These are phyloP conservation scores for Dromiciops gliroides DNA, from an alignment of 2,113 vertebrate genomes.

Conservation along the genomic window DNA sequence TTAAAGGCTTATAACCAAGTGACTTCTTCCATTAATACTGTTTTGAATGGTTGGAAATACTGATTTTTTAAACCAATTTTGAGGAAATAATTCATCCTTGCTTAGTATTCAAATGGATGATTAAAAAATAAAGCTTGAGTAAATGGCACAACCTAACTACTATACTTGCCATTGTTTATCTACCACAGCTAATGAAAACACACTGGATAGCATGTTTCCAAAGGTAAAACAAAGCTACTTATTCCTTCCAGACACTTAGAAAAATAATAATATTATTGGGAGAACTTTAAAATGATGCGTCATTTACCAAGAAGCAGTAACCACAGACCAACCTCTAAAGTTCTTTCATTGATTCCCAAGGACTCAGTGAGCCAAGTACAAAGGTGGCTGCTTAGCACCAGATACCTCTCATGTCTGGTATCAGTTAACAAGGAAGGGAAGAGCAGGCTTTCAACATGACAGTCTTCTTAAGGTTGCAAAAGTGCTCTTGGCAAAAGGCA, in stretches of 20 bases:
- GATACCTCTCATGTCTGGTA: background rate
- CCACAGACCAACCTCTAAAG: slow-evolving; percentile 11
- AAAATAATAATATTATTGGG: slow-evolving; percentile 73
- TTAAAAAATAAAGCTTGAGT: background rate
- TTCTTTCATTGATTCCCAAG: background rate
- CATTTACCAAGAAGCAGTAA: slow-evolving; percentile 35
- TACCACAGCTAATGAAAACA: background rate
- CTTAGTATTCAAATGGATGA: background rate
- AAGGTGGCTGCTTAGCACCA: background rate
- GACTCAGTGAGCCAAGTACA: slow-evolving; percentile 17
- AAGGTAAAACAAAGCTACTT: slow-evolving; percentile 47
- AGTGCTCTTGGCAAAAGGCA: background rate
- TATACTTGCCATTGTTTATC: background rate
- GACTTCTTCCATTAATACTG: background rate
- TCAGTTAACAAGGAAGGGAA: background rate
- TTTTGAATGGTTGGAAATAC: background rate
- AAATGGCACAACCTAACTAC: background rate
- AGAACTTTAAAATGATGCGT: slow-evolving; percentile 58
- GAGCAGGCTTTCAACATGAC: background rate
- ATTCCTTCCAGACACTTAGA: slow-evolving; percentile 64
- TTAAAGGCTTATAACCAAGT: background rate
- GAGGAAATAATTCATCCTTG: background rate
- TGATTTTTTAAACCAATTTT: background rate
- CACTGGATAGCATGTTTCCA: slow-evolving; percentile 46
- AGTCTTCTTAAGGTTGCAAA: background rate